These are phyloP conservation scores for Diachasma alloeum DNA, from an alignment of 1,140 invertebrate species.

Conservation along the genomic window DNA sequence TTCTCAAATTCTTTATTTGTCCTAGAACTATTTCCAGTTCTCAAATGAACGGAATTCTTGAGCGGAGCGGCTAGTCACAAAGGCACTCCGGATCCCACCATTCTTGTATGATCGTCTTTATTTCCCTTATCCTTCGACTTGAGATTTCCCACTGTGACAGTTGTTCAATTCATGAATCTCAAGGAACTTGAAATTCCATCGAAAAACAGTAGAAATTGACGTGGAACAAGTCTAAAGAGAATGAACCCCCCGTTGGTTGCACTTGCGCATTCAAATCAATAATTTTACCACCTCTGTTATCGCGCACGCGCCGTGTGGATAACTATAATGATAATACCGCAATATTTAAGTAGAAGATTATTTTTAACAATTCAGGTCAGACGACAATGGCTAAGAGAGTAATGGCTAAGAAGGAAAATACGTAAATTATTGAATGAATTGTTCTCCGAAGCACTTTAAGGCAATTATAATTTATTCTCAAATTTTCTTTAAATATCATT, in stretches of 20 bases:
- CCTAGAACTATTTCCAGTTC: constrained; percentile 32
- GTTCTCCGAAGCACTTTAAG: background rate
- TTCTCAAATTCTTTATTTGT: constrained; percentile 50
- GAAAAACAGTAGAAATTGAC: constrained; percentile 3
- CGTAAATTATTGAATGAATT: background rate
- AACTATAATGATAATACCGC: background rate
- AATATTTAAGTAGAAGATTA: background rate
- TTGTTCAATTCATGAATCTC: constrained; percentile 13
- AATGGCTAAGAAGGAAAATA: background rate
- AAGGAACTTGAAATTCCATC: constrained; percentile 13
- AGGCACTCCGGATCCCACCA: constrained; percentile 45
- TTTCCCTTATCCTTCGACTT: background rate
- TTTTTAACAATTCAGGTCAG: constrained; percentile 3
- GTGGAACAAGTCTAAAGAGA: constrained; percentile 21
- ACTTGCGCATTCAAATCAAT: constrained; percentile 63
- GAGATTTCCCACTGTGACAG: background rate
- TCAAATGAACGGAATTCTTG: constrained; percentile 34
- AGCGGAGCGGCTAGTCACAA: constrained; percentile 53
- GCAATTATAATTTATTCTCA: constrained; percentile 35
- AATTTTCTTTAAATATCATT: constrained; percentile 30
- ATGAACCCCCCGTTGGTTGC: constrained; percentile 1
- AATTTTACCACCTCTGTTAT: constrained; percentile 27
- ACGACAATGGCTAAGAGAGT: background rate
- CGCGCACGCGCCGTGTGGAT: background rate
- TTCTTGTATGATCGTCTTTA: constrained; percentile 18